Percentiles rank a stretch among this genome's conserved stretches.
Conservation (phyloP, 2,113 vertebrate species). For the Drymodes brunneopygia region DNA sequence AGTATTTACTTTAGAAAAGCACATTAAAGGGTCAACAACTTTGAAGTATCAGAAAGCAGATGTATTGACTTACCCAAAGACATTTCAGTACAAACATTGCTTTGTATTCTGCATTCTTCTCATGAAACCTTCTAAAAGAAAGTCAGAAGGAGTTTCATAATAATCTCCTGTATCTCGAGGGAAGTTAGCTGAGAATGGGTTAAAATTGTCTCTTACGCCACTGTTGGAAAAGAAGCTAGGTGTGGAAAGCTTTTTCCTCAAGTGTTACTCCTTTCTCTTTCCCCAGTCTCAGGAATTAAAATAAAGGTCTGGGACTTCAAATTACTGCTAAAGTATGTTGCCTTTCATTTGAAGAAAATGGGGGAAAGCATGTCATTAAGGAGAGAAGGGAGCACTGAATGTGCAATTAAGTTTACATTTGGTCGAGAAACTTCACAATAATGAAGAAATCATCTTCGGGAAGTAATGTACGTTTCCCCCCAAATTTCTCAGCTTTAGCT, state of each 20-base stretch:
- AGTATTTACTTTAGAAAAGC: background rate
- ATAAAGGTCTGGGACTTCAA: background rate
- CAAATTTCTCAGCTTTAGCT: background rate
- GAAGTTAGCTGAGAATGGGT: background rate
- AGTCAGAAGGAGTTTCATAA: background rate
- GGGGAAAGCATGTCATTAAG: background rate
- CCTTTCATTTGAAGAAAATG: background rate
- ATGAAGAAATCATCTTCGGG: background rate
- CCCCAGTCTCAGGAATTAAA: background rate
- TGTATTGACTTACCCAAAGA: background rate
- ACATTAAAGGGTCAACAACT: background rate
- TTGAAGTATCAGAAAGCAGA: background rate
- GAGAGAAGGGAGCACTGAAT: background rate
- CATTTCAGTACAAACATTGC: background rate
- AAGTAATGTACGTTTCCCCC: background rate
- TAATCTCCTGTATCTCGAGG: background rate
- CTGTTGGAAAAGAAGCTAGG: background rate
- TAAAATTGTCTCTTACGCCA: background rate
- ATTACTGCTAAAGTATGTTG: background rate
- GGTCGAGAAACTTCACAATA: background rate
- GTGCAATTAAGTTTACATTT: background rate
- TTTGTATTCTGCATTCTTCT: background rate
- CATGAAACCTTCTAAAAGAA: background rate
- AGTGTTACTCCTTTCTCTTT: background rate
- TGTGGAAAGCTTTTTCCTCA: background rate